Evolutionary conservation across 2,888 invertebrate species (phyloP).

Genomic region (Zaprionus bogoriensis): DNA sequence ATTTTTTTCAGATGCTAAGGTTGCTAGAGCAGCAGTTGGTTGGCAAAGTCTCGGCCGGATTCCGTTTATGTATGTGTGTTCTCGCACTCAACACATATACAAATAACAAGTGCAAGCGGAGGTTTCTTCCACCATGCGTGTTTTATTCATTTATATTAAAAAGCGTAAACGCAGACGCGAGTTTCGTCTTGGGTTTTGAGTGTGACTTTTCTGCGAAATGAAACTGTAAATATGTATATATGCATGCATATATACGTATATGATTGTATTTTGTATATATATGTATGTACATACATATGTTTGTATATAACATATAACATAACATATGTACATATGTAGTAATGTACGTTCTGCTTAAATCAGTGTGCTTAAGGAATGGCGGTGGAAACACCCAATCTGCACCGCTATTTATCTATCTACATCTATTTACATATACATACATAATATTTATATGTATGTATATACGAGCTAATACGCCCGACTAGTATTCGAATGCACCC

Average conservation of each 20-base stretch:
- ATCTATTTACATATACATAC: neutral
- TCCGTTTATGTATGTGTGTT: constrained; percentile 2
- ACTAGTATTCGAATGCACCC: no score
- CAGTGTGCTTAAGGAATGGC: neutral
- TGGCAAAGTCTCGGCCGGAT: constrained; percentile 18
- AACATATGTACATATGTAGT: neutral
- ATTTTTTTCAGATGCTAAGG: constrained; percentile 27
- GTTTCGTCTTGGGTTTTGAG: constrained; percentile 50
- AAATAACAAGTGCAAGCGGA: neutral
- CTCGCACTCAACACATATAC: neutral
- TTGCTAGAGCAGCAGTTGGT: constrained; percentile 43
- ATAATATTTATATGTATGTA: no score
- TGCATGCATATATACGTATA: constrained; percentile 1
- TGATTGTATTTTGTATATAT: neutral
- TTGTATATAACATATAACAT: neutral
- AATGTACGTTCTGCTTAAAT: no score
- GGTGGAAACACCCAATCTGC: no score
- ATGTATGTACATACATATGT: neutral
- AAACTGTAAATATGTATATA: constrained; percentile 37
- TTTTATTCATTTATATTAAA: constrained; percentile 72
- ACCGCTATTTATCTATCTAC: no score
- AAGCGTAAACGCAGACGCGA: constrained; percentile 72
- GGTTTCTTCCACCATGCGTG: constrained; percentile 39
- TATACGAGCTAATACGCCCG: no score
- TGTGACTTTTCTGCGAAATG: constrained; percentile 60